A percentile compares a stretch with the other conserved stretches of the same genome.
Evolutionary conservation across 1,140 invertebrate genomes (phyloP).

Genomic region (Drosophila pandora): DNA sequence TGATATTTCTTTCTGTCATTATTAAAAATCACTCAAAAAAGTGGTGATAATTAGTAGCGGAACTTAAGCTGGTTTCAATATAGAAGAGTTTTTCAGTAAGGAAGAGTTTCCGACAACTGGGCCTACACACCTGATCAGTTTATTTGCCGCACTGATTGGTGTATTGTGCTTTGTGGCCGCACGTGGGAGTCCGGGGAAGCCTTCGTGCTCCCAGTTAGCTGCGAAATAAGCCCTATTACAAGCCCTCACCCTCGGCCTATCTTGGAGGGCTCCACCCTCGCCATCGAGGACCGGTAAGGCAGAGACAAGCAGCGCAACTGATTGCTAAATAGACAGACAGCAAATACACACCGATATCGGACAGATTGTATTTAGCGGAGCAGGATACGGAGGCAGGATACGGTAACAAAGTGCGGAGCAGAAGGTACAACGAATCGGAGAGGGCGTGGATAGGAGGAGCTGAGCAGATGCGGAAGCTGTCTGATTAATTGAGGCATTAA

Average conservation of each 20-base stretch:
- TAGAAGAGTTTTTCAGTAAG: no score
- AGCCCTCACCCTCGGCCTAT: conserved; percentile 4
- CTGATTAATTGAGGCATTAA: conserved; percentile 82
- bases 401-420: background rate
- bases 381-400: background rate
- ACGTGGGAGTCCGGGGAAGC: background rate
- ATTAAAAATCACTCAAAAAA: no score
- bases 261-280: background rate
- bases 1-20: no score
- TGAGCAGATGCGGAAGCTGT: conserved; percentile 31
- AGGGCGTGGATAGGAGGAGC: conserved; percentile 1
- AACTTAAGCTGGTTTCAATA: no score
- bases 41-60: no score
- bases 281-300: conserved; percentile 23
- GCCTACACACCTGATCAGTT: conserved; percentile 18
- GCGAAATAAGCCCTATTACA: conserved; percentile 63
- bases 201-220: conserved; percentile 15
- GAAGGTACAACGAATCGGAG: background rate
- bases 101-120: background rate
- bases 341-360: conserved; percentile 57
- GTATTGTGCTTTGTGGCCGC: conserved; percentile 47
- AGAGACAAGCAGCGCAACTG: conserved; percentile 58
- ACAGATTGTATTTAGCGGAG: conserved; percentile 46
- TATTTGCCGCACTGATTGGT: conserved; percentile 61
- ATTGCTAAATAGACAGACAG: conserved; percentile 65